A percentile compares a stretch with the other conserved stretches of the same genome.
These are phyloP conservation scores for Malurus elegans DNA, from an alignment of 2,113 vertebrate species.

Conservation along the genomic window DNA sequence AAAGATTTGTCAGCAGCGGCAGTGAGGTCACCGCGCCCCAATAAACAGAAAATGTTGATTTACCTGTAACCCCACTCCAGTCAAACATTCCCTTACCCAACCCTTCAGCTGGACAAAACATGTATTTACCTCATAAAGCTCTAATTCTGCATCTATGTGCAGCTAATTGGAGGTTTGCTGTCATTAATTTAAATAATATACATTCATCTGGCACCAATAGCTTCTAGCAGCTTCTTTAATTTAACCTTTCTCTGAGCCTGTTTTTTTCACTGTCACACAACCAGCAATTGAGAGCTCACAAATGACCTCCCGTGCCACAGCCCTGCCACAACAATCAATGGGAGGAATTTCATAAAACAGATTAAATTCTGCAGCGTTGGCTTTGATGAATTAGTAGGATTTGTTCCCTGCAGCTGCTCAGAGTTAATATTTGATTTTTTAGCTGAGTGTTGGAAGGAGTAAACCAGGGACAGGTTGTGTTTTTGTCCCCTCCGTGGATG, in stretches of 20 bases:
- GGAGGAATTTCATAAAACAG: constrained; percentile 3
- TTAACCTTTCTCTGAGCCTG: constrained; percentile 32
- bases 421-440: constrained; percentile 19
- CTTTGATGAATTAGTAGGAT: constrained; percentile 8
- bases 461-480: background rate
- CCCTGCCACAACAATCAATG: background rate
- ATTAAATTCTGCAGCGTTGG: background rate
- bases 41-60: background rate
- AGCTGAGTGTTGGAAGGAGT: background rate
- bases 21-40: background rate
- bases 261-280: constrained; percentile 19
- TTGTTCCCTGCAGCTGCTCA: background rate
- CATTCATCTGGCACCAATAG: background rate
- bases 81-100: background rate
- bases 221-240: constrained; percentile 52
- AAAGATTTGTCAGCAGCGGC: background rate
- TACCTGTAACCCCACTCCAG: background rate
- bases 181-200: constrained; percentile 51
- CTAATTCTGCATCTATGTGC: background rate
- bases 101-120: background rate
- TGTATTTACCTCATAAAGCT: constrained; percentile 34
- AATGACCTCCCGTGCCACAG: background rate
- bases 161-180: constrained; percentile 53
- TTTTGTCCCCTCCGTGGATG: background rate
- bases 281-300: constrained; percentile 41